Evolutionary conservation across 2,797 vertebrate genomes (phyloP), one percentile per base, ranked within the genome.

Genomic region (Amphiprion clarkii): DNA sequence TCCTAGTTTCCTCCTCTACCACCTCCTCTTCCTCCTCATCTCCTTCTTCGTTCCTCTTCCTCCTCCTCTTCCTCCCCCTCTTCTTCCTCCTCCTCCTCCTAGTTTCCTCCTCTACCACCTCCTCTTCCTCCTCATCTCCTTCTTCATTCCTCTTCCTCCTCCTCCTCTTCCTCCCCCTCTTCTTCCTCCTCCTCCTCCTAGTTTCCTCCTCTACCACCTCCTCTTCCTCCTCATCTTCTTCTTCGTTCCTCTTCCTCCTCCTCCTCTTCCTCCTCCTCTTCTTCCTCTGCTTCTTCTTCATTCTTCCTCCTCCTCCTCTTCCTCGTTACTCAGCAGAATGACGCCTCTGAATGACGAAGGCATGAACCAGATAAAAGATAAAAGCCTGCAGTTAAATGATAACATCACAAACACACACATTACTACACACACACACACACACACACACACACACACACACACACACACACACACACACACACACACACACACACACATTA

Each of bases 331-430:
- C 54, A 77, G 78, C 73, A 76, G 46, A 87, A 6, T 21, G 44
- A 58, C 36, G 8, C 8, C 54, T 61, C 63, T 71, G 82, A 85
- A 65, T 83, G 76, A 85, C 9, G 5, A 42, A 60, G 65, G 25
- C 33, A 2, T 29, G 21, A 44, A 39, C 33, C 33, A 78, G 66
- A 82, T 84, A 72, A 64, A 58, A 76, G 79, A 83, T 86, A 58
- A 55, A 75, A 81, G 79, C 86, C 71, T 86, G 71, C 48, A 85
- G 76, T 87, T 72, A 74, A 80, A 68, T 63, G 85, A 89, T 88
- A 87, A 85, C 79, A 89, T 88, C 89, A 54, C 66, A 25, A 3
- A 11, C 71, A 60, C 63, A 78, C 70, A 67, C 67, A 64, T 67
- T 58, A 53, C 52, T 58, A 57, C 48, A 67, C 27, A 67, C 66